Evolutionary conservation across 1,140 invertebrate species (phyloP), one percentile per base, ranked within the genome.

Genomic region (Oreohelix idahoensis): DNA sequence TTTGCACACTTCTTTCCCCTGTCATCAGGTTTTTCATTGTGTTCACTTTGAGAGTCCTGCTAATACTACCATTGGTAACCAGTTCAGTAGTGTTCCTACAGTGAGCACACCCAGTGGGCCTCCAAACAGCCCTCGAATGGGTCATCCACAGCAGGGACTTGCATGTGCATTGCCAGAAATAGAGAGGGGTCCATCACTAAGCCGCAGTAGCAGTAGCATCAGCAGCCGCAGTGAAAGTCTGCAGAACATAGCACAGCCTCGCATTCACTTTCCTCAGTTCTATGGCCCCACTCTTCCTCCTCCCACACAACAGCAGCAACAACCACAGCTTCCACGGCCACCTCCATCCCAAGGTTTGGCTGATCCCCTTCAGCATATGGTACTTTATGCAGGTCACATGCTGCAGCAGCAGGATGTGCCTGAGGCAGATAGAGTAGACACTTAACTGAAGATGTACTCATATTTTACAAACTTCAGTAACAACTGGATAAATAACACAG

Each of bases 31-130:
- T 71, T 99, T 99, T 92, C 98, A 99, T 92, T 97, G 97, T 92
- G 98, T 99, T 39, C 98, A 99, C 93, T 96, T 99, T 92, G 98
- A 99, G 93, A 98, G 97, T 92, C 97, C 97, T 20, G 88, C 89
- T 23, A 89, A 90, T 70, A 84, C 76, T 29, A 79, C 83, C 10
- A 70, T 76, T 13, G 79, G 71, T 36, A 81, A 51, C 29, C 70
- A 81, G 15, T 77, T 79, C 39, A 83, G 81, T 20, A 82, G 74
- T 81, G 80, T 83, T 29, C n/a, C 82, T 51, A 71, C 38, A n/a
- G 10, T 13, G 5, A 66, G 63, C 29, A 10, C 29, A 10, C 42
- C 71, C 36, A 76, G 73, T 36, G 84, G 70, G 17, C 82, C 77
- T 42, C 78, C 83, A n/a, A 78, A 73, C 81, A 82, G 77, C 39